Base-by-base conservation (phyloP, 2,797 vertebrate species). In the Pipistrellus nathusii region DNA sequence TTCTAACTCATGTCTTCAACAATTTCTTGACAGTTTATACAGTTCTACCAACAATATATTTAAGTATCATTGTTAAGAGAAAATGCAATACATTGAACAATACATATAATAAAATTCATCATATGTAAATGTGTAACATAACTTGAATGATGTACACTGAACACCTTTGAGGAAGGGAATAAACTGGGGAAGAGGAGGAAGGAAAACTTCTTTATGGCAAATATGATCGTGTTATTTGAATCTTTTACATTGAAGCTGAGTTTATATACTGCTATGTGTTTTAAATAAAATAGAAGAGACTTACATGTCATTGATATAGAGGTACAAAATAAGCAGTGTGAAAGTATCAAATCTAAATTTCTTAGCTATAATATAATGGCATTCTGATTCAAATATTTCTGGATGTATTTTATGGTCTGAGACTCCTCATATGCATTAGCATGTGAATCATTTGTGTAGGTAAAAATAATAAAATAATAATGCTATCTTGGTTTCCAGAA, bases 391-490 rank as follows among this genome's bases (percentile, higher is more conserved):
- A 71, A 7, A 21, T 77, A 32, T 87, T 38, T 77, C n/a, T 93
- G 3, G 13, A 6, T 75, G 6, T 90, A 71, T 85, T 73, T 86
- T 93, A 81, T 35, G 4, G 57, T 68, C 35, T 86, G 68, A 84
- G 46, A 35, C 7, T 78, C 59, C 41, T 94, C 38, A 25, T 59
- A 32, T 62, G 20, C 10, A 32, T 27, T 51, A 72, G 30, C 12
- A 44, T 73, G 25, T 51, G 21, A 77, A 64, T 91, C 91, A 69
- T 85, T 86, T 94, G 71, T 78, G 12, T 75, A 83, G 82, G 11
- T 85, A 93, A 82, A 82, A 87, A 69, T 69, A 21, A 21, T 66
- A 85, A 91, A 94, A 73, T 89, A 91, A 84, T 68, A 68, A 71
- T 83, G 46, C 6, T 48, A 25, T 81, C 35, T 85, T 23, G 8